A percentile compares a stretch with the other conserved stretches of the same genome.
Conservation (phyloP, 1,140 invertebrate genomes). For the Ceratitis capitata region DNA sequence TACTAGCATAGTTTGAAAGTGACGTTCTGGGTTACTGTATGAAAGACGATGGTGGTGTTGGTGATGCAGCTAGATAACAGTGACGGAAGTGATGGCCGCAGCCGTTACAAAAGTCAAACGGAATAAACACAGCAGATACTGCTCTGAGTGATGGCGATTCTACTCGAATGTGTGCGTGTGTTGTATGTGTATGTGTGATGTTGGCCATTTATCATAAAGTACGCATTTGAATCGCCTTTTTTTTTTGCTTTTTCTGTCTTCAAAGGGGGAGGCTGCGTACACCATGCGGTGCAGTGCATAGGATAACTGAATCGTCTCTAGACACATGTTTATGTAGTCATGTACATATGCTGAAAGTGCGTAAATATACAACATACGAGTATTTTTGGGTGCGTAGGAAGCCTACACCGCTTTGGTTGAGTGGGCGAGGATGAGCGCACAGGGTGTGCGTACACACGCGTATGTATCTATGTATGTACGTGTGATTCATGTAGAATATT, state of each 20-base stretch:
- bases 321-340: no score
- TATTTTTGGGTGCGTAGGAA: neutral
- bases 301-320: no score
- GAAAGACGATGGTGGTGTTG: neutral
- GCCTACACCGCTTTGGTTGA: neutral
- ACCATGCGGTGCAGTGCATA: neutral
- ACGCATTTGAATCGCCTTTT: constrained; percentile 1
- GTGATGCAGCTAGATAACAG: neutral
- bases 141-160: neutral
- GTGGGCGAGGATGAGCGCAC: neutral
- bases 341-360: neutral
- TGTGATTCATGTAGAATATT: constrained; percentile 13
- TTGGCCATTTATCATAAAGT: constrained; percentile 22
- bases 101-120: constrained; percentile 23
- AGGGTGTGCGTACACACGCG: neutral
- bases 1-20: no score
- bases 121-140: neutral
- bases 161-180: no score
- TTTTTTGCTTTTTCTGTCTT: neutral
- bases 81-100: neutral
- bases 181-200: no score
- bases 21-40: neutral
- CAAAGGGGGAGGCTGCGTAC: neutral
- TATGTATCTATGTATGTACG: neutral
- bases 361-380: constrained; percentile 25